phyloP scores from a whole-genome alignment of 2,797 vertebrate genomes.

The Mormyrus proboscirostris region DNA sequence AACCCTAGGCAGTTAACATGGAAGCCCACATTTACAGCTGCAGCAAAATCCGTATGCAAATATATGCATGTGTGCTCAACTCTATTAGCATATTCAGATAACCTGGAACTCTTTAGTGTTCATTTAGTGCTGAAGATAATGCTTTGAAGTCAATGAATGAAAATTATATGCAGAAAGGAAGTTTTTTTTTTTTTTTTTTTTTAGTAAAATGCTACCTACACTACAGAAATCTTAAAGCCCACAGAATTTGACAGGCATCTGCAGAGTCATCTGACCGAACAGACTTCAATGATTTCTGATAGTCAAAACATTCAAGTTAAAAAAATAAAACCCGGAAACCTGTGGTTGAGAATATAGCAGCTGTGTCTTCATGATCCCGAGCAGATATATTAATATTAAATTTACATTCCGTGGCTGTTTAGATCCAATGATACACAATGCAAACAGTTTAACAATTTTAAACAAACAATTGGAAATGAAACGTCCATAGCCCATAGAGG shows the following conservation, averaged over 20 bases:
- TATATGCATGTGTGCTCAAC: neutral
- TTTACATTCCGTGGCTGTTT: conserved; percentile 25
- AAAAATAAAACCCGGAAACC: neutral
- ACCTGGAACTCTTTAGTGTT: neutral
- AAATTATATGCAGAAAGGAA: neutral
- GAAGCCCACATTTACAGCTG: neutral
- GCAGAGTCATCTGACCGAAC: neutral
- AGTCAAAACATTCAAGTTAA: neutral
- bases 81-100: conserved; percentile 15
- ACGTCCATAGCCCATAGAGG: neutral
- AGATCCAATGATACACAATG: conserved; percentile 29
- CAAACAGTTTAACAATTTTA: conserved; percentile 29
- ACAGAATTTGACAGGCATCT: neutral
- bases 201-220: neutral
- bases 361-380: neutral
- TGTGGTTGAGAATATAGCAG: neutral
- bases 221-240: neutral
- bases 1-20: neutral
- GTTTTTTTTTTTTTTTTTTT: neutral
- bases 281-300: neutral
- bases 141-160: conserved; percentile 13
- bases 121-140: neutral
- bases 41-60: neutral
- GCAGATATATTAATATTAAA: neutral
- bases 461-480: conserved; percentile 23